These are phyloP conservation scores for Drosophila greeni DNA, from an alignment of 2,888 invertebrate genomes.

Conservation along the genomic window DNA sequence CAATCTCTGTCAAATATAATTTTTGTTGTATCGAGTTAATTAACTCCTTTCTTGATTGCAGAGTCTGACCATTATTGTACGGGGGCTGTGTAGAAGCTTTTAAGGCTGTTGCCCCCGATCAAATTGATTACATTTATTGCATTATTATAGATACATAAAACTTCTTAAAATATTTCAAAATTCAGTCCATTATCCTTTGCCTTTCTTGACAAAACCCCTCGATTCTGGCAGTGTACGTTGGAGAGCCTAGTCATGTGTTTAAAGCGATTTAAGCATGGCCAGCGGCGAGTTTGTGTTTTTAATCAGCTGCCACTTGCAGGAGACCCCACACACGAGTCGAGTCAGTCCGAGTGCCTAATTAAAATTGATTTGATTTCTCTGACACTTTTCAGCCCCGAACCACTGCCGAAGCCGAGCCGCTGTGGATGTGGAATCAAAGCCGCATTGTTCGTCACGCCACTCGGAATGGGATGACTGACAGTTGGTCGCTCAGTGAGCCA, in stretches of 20 bases:
- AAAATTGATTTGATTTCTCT: slow-evolving; percentile 74
- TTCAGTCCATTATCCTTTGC: not conserved
- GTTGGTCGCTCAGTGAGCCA: slow-evolving; percentile 40
- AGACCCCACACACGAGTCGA: slow-evolving; percentile 60
- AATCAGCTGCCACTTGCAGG: slow-evolving; percentile 69
- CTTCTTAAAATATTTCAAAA: not conserved
- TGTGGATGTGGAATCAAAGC: slow-evolving; percentile 59
- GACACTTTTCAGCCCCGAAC: slow-evolving; percentile 62
- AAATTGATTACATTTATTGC: too few species aligned
- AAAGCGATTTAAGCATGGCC: slow-evolving; percentile 45
- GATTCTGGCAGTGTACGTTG: slow-evolving; percentile 21
- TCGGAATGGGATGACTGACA: slow-evolving; percentile 32
- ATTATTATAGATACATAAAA: not conserved
- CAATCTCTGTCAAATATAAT: not conserved
- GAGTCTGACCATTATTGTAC: too few species aligned
- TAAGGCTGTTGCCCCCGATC: too few species aligned
- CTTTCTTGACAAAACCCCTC: not conserved
- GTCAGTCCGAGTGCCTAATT: slow-evolving; percentile 59
- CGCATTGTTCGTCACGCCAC: slow-evolving; percentile 69
- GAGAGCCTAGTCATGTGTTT: slow-evolving; percentile 46
- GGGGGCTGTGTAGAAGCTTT: too few species aligned
- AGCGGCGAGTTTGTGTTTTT: slow-evolving; percentile 61
- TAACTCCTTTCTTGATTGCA: not conserved
- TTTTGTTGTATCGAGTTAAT: not conserved
- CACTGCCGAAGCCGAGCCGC: slow-evolving; percentile 13